phyloP scores from a whole-genome alignment of 1,140 invertebrate species.

The Calephelis nemesis region DNA sequence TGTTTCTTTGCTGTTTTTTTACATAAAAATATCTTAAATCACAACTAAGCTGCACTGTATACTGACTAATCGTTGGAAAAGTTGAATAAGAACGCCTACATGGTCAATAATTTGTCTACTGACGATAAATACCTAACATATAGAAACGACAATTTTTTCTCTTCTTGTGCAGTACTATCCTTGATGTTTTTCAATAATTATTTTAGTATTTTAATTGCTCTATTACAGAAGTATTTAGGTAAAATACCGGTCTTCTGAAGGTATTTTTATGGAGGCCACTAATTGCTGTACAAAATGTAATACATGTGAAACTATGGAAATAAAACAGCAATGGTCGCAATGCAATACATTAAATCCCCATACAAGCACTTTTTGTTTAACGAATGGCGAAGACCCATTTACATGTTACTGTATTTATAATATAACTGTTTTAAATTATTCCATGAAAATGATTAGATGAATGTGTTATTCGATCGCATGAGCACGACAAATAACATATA shows the following conservation, averaged over 20 bases:
- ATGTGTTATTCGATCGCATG: too few relatives aligned
- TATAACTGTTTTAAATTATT: neutral
- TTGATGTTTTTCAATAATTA: neutral
- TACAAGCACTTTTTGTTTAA: slow-evolving; percentile 14
- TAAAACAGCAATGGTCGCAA: slow-evolving; percentile 19
- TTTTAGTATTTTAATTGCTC: slow-evolving; percentile 18
- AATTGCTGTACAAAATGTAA: slow-evolving; percentile 22
- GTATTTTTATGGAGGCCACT: slow-evolving; percentile 14
- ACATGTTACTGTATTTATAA: neutral
- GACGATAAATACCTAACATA: too few relatives aligned
- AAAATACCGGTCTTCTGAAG: slow-evolving; percentile 2
- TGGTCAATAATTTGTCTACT: too few relatives aligned
- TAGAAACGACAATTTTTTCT: too few relatives aligned
- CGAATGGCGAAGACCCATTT: neutral
- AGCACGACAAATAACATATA: too few relatives aligned
- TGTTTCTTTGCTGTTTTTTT: too few relatives aligned
- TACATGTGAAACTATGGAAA: slow-evolving; percentile 16
- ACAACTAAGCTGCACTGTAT: too few relatives aligned
- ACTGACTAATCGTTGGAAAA: too few relatives aligned
- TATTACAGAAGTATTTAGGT: slow-evolving; percentile 15
- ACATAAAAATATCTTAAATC: too few relatives aligned
- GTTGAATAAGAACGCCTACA: too few relatives aligned
- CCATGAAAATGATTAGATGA: too few relatives aligned
- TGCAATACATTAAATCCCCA: slow-evolving; percentile 16
- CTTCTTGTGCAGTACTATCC: too few relatives aligned